Conservation (phyloP, 2,888 invertebrate species). For the Keiferia lycopersicella region DNA sequence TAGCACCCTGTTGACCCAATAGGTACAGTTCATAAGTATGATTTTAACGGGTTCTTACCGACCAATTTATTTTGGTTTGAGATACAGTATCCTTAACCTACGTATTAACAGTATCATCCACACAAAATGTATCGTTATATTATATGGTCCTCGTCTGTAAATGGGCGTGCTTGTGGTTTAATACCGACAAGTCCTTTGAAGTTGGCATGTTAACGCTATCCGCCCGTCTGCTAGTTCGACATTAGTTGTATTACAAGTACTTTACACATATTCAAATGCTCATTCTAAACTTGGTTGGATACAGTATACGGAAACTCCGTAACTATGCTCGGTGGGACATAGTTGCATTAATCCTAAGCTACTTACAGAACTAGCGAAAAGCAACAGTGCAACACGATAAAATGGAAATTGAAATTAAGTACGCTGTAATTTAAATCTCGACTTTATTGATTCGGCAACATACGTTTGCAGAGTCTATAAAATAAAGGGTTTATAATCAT, state of each 20-base stretch:
- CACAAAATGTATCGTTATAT: conserved; percentile 1
- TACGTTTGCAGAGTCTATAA: conserved; percentile 26
- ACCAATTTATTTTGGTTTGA: too few species aligned
- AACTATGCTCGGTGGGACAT: neutral
- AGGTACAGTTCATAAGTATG: too few species aligned
- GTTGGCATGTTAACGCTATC: conserved; percentile 33
- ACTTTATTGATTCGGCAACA: conserved; percentile 16
- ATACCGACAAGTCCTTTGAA: conserved; percentile 37
- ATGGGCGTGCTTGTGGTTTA: conserved; percentile 33
- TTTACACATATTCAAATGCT: conserved; percentile 41
- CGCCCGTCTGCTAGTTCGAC: conserved; percentile 27
- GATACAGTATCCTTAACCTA: neutral
- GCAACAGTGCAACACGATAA: conserved; percentile 29
- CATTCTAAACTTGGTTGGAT: conserved; percentile 36
- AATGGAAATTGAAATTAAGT: conserved; percentile 37
- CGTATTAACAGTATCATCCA: neutral
- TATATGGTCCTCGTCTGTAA: conserved; percentile 11
- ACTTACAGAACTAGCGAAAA: neutral
- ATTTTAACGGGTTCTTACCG: too few species aligned
- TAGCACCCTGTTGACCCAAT: neutral
- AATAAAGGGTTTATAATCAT: too few species aligned
- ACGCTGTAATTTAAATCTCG: neutral
- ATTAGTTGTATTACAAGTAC: conserved; percentile 24
- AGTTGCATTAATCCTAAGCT: conserved; percentile 1
- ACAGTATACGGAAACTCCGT: neutral